Base-by-base conservation (phyloP, 2,797 vertebrate species). In the Pseudotriccus pelzelni region DNA sequence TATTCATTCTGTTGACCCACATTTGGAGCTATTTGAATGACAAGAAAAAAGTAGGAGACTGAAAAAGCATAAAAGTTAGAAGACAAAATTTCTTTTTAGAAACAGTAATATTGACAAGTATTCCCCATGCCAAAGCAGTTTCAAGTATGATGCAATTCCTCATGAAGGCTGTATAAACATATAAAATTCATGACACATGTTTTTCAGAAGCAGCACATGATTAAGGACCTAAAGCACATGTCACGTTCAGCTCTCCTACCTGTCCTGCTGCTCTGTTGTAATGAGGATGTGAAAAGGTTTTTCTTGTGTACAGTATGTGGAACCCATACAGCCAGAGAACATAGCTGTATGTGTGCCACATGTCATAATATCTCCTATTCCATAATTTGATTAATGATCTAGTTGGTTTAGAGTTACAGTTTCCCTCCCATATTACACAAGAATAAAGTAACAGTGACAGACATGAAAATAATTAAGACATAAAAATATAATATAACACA, bases 171-270 rank as follows among this genome's bases (percentile, higher is more conserved):
- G 56, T 7, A 84, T 21, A 96, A 91, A 95, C 6, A 82, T 60
- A 74, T 8, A 91, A 92, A 97, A 96, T 74, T 78, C 43, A 82
- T 70, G 78, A 76, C 53, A 8, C 50, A 27, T 34, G 49, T 86
- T 93, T 89, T 95, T 90, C 87, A 89, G 87, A 97, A 93, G 36
- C 55, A 74, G 81, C 22, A 95, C 67, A 60, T 68, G 79, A 90
- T 49, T 87, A 87, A 82, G 89, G 86, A 97, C 84, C 27, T 92
- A 80, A 69, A 87, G 69, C 76, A 59, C 72, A 53, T 63, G 68
- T 90, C 62, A 93, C 41, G 41, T 41, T n/a, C 88, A 87, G 55
- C 81, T 93, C 94, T 96, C 43, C 80, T 90, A 96, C 83, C 70
- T 56, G 70, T 32, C 52, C 87, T 59, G 46, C 41, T 36, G 44